These are phyloP conservation scores for Drosophila acutilabella DNA, from an alignment of 2,888 invertebrate genomes.

Conservation along the genomic window DNA sequence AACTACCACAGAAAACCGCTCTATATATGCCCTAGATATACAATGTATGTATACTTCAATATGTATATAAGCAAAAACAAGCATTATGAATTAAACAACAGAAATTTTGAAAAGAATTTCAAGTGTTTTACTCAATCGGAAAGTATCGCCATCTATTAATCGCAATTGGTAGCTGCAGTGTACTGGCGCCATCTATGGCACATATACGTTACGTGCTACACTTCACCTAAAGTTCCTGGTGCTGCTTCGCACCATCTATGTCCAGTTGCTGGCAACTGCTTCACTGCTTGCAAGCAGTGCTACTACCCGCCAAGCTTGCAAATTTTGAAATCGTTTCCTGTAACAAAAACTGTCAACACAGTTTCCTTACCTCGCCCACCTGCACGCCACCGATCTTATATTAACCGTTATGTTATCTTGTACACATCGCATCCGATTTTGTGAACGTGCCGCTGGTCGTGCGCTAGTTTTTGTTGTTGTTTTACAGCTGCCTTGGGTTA, in stretches of 20 bases:
- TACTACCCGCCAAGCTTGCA: too few species aligned
- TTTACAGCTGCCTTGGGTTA: conserved; percentile 31
- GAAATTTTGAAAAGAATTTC: conserved; percentile 67
- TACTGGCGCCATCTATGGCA: conserved; percentile 15
- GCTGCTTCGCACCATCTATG: conserved; percentile 2
- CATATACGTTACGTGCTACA: too few species aligned
- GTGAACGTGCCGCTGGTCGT: conserved; percentile 20
- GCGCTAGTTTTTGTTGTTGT: conserved; percentile 2
- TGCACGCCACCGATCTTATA: not conserved
- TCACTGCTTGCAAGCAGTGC: conserved; percentile 34
- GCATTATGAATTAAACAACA: conserved; percentile 71
- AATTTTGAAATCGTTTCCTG: conserved; percentile 13
- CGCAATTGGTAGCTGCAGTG: not conserved
- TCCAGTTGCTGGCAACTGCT: not conserved
- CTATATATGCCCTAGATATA: conserved; percentile 38
- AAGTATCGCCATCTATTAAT: conserved; percentile 35
- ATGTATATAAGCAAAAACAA: conserved; percentile 65
- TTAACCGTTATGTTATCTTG: conserved; percentile 10
- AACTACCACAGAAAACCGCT: conserved; percentile 47
- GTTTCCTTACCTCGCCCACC: not conserved
- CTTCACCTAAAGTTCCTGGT: not conserved
- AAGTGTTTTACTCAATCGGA: not conserved
- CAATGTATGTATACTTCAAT: conserved; percentile 36
- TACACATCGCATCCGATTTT: conserved; percentile 16
- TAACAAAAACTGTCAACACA: not conserved